Evolutionary conservation across 1,140 invertebrate species (phyloP).

Genomic region (Listronotus oregonensis): DNA sequence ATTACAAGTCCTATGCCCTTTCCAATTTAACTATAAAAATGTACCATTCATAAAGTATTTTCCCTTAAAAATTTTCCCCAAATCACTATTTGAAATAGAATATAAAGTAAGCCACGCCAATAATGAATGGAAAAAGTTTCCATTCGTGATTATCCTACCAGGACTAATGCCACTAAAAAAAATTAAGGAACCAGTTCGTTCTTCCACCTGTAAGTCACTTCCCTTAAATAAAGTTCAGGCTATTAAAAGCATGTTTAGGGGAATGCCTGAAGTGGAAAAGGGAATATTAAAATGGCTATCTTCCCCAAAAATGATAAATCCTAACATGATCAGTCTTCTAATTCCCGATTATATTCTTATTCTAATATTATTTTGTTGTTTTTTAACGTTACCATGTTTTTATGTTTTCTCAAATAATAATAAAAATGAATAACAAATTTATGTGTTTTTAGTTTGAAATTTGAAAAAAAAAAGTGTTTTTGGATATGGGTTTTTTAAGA

Average conservation of each 20-base stretch:
- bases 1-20: conserved; percentile 1
- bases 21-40: conserved; percentile 4
- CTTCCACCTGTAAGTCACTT: not conserved
- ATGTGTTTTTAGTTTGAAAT: not conserved
- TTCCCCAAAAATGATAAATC: not conserved
- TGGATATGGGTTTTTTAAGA: too few relatives aligned
- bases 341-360: too few relatives aligned
- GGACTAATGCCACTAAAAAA: not conserved
- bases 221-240: conserved; percentile 11
- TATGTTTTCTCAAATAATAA: too few relatives aligned
- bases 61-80: not conserved
- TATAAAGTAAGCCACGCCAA: conserved; percentile 7
- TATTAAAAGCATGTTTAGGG: conserved; percentile 10
- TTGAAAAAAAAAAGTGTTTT: not conserved
- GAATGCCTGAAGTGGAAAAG: not conserved
- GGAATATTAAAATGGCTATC: not conserved
- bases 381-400: too few relatives aligned
- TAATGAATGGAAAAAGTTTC: conserved; percentile 12
- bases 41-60: not conserved
- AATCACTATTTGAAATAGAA: conserved; percentile 13
- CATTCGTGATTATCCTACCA: conserved; percentile 13
- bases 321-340: too few relatives aligned
- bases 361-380: too few relatives aligned
- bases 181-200: conserved; percentile 7
- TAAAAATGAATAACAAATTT: too few relatives aligned